Evolutionary conservation across 2,113 vertebrate genomes (phyloP), one percentile per base, ranked within the genome.

Genomic region (Crotalus tigris): DNA sequence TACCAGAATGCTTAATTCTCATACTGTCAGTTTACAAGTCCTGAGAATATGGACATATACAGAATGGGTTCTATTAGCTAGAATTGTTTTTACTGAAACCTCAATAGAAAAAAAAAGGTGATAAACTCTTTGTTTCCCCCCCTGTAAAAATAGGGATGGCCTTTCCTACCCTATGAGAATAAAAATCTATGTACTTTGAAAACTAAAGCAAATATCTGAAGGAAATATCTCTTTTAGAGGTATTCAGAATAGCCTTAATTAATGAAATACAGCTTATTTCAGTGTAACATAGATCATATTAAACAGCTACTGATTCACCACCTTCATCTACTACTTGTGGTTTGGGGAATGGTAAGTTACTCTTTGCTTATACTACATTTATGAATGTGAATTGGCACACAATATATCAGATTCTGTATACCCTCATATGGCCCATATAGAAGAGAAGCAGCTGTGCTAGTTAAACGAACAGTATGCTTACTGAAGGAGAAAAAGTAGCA

Each of bases 281-380:
- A 92, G 87, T 51, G 33, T 90, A 94, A 69, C 87, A 85, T 54
- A 92, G 92, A 95, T 95, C 92, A 90, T 95, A 64, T 85, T 0
- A 90, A 94, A 95, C 94, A 96, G 92, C 86, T 91, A 12, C 2
- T 92, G 93, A 90, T 93, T 95, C 87, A 92, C 88, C 69, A 92
- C 95, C 92, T 95, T 96, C 95, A 95, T 59, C 92, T 3, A 15
- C 46, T 94, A 94, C 94, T 96, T 90, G 90, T 96, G 95, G 87
- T 95, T 93, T 81, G 92, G 94, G 93, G 88, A 91, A 92, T 85
- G 64, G 91, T 55, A 91, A 94, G 92, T 92, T 92, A 92, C 91
- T 95, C 85, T 91, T 91, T 91, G 75, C 94, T 95, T 94, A 57
- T 88, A 88, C 8, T 0, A 58, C 88, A 93, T 69, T 89, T 95